These are phyloP conservation scores for Dromiciops gliroides DNA, from an alignment of 2,113 vertebrate species.

Conservation along the genomic window DNA sequence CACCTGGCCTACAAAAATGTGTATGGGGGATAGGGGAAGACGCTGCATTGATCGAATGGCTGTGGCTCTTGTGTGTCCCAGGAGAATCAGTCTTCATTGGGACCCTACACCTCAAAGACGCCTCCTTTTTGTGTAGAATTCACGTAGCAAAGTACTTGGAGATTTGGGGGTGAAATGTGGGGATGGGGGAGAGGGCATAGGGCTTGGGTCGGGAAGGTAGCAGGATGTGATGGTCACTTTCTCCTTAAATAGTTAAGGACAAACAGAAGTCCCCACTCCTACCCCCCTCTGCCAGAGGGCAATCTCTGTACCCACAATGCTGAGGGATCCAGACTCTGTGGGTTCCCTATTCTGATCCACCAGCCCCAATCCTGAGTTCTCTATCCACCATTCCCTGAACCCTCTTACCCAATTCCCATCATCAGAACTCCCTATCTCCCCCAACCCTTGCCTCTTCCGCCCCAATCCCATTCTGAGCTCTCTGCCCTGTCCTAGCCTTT, in stretches of 20 bases:
- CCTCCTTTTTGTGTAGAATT: not conserved
- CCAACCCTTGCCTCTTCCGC: not conserved
- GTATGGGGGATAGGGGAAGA: not conserved
- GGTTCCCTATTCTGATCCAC: not conserved
- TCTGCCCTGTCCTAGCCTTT: not conserved
- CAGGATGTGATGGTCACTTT: not conserved
- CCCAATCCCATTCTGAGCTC: too few species aligned
- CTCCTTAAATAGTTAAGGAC: not conserved
- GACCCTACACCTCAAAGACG: not conserved
- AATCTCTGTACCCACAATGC: not conserved
- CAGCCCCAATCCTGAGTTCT: not conserved
- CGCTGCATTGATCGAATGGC: not conserved
- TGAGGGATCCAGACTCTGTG: not conserved
- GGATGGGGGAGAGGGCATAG: too few species aligned
- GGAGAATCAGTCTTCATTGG: not conserved
- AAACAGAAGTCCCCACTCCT: not conserved
- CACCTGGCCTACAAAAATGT: not conserved
- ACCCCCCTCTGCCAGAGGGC: not conserved
- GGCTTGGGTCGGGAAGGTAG: not conserved
- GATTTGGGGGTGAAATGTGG: too few species aligned
- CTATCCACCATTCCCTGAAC: not conserved
- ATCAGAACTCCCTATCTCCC: not conserved
- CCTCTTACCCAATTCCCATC: not conserved
- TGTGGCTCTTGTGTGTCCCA: not conserved
- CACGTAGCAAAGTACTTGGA: not conserved